A percentile compares a stretch with the other conserved stretches of the same genome.
These are phyloP conservation scores for Menura novaehollandiae DNA, from an alignment of 2,113 vertebrate genomes.

Conservation along the genomic window DNA sequence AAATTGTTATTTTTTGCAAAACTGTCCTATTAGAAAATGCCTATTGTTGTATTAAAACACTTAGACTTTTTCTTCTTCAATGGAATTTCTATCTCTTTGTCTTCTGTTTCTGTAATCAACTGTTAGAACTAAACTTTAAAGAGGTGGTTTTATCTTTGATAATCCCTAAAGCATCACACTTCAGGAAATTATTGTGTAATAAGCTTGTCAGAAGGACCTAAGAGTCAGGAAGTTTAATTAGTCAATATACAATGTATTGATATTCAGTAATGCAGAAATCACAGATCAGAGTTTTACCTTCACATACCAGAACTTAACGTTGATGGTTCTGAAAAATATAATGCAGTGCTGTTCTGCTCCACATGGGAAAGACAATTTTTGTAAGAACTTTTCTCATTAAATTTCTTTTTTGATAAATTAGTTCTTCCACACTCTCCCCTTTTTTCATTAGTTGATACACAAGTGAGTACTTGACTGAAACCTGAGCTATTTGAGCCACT, in stretches of 20 bases:
- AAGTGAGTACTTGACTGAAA: conserved; percentile 4
- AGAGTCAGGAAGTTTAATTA: conserved; percentile 8
- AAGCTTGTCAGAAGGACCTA: neutral
- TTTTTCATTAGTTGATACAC: neutral
- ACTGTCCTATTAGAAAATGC: neutral
- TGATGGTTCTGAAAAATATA: neutral
- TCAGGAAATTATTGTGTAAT: conserved; percentile 27
- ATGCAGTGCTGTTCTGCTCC: neutral
- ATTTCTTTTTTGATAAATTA: neutral
- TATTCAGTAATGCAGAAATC: neutral
- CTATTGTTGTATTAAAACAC: neutral
- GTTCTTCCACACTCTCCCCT: neutral
- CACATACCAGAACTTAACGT: neutral
- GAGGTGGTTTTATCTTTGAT: conserved; percentile 1
- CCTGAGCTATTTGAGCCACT: neutral
- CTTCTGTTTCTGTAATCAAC: neutral
- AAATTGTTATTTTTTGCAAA: neutral
- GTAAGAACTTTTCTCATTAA: neutral
- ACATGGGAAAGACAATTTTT: neutral
- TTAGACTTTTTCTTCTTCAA: neutral
- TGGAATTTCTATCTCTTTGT: neutral
- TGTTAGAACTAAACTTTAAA: neutral
- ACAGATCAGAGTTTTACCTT: neutral
- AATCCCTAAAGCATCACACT: neutral
- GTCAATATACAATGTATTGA: neutral